Evolutionary conservation across 2,888 invertebrate genomes (phyloP).

Genomic region (Aphodius sticticus): DNA sequence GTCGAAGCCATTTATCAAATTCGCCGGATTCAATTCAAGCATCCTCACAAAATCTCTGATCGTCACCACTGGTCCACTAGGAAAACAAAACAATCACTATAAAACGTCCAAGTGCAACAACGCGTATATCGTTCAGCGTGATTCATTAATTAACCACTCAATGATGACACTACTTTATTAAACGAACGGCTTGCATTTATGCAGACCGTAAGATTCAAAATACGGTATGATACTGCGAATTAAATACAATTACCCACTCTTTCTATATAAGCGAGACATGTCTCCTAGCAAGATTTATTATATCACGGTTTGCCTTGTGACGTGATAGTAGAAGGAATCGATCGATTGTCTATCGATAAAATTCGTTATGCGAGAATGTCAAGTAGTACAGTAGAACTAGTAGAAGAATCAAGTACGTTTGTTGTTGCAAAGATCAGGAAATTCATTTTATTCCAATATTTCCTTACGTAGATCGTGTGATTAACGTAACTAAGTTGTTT

Average conservation of each 20-base stretch:
- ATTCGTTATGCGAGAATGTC: not conserved
- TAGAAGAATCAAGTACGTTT: slow-evolving; percentile 1
- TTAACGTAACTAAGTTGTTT: not conserved
- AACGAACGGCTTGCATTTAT: not conserved
- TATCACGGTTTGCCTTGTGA: not conserved
- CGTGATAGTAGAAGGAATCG: not conserved
- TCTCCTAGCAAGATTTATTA: not conserved
- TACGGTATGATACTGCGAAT: not conserved
- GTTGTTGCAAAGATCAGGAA: slow-evolving; percentile 12
- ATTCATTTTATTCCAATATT: slow-evolving; percentile 13
- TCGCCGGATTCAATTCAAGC: slow-evolving; percentile 35
- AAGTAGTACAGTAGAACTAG: not conserved
- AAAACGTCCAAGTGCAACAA: not conserved
- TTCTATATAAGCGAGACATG: not conserved
- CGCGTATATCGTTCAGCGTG: not conserved
- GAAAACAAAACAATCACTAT: not conserved
- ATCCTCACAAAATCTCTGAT: slow-evolving; percentile 9
- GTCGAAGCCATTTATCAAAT: slow-evolving; percentile 37
- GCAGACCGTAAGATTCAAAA: not conserved
- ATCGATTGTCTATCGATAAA: not conserved
- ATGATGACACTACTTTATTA: not conserved
- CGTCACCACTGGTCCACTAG: not conserved
- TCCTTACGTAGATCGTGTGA: not conserved
- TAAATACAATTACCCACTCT: not conserved
- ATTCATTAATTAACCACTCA: not conserved